Base-by-base conservation (phyloP, 2,888 invertebrate genomes). In the Tineola bisselliella region DNA sequence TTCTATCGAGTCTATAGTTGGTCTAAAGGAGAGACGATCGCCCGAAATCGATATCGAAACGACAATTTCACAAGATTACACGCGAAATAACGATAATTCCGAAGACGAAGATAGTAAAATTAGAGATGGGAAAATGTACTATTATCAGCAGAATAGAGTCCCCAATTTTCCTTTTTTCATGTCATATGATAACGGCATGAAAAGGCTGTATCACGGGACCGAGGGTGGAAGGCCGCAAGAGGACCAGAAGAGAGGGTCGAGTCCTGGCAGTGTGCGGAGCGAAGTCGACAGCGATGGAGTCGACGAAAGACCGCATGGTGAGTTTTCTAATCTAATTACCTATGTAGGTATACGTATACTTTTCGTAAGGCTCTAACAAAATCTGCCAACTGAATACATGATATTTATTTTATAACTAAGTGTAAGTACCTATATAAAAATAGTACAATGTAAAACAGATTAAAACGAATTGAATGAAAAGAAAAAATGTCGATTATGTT, bases 1-100 rank as follows among this genome's bases (percentile, higher is more conserved):
- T 69, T 90, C 90, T 0, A 90, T 90, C n/a, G 90, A 90, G 75
- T 90, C 90, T 38, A 84, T 90, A 60, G 90, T 90, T 0, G 88
- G 88, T 0, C 66, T 86, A 4, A 79, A 70, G 62, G 76, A 81
- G 15, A 67, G 80, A 0, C 68, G 83, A 60, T 84, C 84, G 1
- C 87, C 86, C 0, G 87, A 84, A 65, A 87, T 87, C 67, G 87
- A 87, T 70, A 86, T 87, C 0, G 87, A 87, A 59, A 84, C 78
- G 25, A 79, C 75, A 11, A 79, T 84, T 18, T 77, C 79, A 0
- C 79, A 81, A 63, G 25, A 25, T 25, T 25, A 25, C 25, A 25
- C 25, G 25, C 2, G 4, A 25, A 77, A 0, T 6, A 25, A 25
- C 25, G 25, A 25, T 25, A 25, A 25, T 25, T 80, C 81, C 0